Percentiles rank a stretch among this genome's conserved stretches.
phyloP scores from a whole-genome alignment of 2,113 vertebrate species.

The Psittacus erithacus region DNA sequence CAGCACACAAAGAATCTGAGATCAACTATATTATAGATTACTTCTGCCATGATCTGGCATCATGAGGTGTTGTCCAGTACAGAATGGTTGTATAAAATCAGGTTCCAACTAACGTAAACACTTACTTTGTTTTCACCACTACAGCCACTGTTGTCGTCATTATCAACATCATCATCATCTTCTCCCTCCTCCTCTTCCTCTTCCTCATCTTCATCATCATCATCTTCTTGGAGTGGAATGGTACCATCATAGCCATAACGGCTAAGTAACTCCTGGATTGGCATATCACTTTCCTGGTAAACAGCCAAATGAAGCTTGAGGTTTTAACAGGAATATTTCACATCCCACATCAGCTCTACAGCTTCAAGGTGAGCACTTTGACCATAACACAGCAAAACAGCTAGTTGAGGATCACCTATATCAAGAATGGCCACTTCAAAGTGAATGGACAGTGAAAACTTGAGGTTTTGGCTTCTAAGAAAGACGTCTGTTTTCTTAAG shows the following conservation, averaged over 20 bases:
- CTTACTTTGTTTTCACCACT: conserved; percentile 85
- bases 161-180: conserved; percentile 87
- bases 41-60: background rate
- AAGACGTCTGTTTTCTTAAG: background rate
- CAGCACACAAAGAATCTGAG: background rate
- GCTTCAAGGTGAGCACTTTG: background rate
- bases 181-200: conserved; percentile 87
- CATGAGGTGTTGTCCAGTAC: background rate
- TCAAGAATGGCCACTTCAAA: no score
- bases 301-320: background rate
- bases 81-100: accelerated
- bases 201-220: conserved; percentile 84
- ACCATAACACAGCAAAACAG: background rate
- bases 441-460: accelerated
- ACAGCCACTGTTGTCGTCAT: conserved; percentile 91
- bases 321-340: background rate
- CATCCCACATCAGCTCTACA: background rate
- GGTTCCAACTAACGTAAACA: background rate
- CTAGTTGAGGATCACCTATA: accelerated
- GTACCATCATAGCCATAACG: conserved; percentile 90
- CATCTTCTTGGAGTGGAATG: conserved; percentile 86
- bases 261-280: conserved; percentile 93
- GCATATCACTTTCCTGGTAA: conserved; percentile 94
- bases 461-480: background rate
- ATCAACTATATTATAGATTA: background rate